A percentile compares a stretch with the other conserved stretches of the same genome.
Conservation (phyloP, 1,140 invertebrate species). For the Papilio glaucus region DNA sequence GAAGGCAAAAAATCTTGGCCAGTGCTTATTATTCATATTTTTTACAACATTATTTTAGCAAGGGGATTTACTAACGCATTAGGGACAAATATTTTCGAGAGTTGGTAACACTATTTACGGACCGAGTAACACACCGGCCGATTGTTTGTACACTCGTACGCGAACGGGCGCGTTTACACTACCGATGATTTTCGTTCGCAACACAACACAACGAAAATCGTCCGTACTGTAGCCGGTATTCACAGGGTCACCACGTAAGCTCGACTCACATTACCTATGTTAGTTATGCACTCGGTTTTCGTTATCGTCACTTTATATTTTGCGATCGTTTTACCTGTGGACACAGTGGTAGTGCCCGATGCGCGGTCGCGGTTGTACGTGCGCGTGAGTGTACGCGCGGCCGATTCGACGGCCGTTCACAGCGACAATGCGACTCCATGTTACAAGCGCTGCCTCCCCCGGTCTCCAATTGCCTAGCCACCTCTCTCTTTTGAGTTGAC, state of each 20-base stretch:
- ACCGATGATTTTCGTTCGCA: constrained; percentile 28
- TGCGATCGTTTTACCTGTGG: constrained; percentile 44
- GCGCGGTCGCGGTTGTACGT: constrained; percentile 44
- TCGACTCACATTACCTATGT: constrained; percentile 48
- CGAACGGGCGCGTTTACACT: constrained; percentile 27
- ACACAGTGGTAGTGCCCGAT: constrained; percentile 49
- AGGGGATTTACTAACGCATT: too few species aligned
- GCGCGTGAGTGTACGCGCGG: constrained; percentile 62
- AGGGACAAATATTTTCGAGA: too few species aligned
- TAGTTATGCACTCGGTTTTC: constrained; percentile 17
- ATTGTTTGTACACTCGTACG: constrained; percentile 27
- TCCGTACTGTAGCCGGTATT: constrained; percentile 17
- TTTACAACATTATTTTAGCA: too few species aligned
- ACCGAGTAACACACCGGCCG: constrained; percentile 1
- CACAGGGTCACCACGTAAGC: not conserved
- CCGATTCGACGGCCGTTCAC: constrained; percentile 69
- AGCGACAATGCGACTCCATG: constrained; percentile 75
- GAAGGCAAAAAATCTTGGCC: too few species aligned
- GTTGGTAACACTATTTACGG: too few species aligned
- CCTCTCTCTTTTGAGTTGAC: constrained; percentile 78
- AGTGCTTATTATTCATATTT: too few species aligned
- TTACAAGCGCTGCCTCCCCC: constrained; percentile 66
- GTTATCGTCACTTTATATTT: constrained; percentile 38
- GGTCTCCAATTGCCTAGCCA: constrained; percentile 62
- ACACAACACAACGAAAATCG: constrained; percentile 21